Base-by-base conservation (phyloP, 2,113 vertebrate genomes). In the Hippocampus barbouri region DNA sequence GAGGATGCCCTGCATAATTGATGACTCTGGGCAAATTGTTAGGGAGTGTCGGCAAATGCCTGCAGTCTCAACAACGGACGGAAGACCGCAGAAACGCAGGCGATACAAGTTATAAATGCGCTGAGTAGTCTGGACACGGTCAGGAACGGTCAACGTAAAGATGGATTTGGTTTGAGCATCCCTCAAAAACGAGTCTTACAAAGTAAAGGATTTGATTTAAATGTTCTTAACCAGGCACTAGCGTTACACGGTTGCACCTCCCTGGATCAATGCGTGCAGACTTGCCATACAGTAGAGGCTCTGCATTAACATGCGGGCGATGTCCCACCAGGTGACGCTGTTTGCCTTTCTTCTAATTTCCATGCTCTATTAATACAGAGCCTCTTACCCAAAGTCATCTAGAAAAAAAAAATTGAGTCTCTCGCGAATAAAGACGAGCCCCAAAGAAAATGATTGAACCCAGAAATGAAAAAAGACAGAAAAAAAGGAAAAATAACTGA, bases 1-100 rank as follows among this genome's bases (percentile, higher is more conserved):
- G 91, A 92, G 88, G 91, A 86, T 90, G 86, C 92, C 88, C 90
- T 94, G 93, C 93, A 95, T 94, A 93, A 94, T 93, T 93, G 94
- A 95, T 93, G 93, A 93, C 91, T 92, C 93, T 90, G 92, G 93
- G 93, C 93, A 92, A 90, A 93, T 90, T 89, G 90, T 92, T 88
- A 93, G 93, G 93, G 93, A 92, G 90, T 87, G 90, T 93, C 91
- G 79, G 82, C 82, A 90, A 93, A 91, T 91, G 88, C 85, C 84
- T 85, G 69, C 76, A 76, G 74, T 87, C 80, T 84, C 81, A 83
- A 76, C 72, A 86, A 83, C 87, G 88, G 80, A 80, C 80, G 79
- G 77, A 84, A 86, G 86, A 89, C 86, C 85, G 89, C 91, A 87
- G 89, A 86, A 77, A 79, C 85, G 83, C 78, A 83, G 81, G 80